phyloP scores from a whole-genome alignment of 2,888 invertebrate species.

The Cerastoderma edule region DNA sequence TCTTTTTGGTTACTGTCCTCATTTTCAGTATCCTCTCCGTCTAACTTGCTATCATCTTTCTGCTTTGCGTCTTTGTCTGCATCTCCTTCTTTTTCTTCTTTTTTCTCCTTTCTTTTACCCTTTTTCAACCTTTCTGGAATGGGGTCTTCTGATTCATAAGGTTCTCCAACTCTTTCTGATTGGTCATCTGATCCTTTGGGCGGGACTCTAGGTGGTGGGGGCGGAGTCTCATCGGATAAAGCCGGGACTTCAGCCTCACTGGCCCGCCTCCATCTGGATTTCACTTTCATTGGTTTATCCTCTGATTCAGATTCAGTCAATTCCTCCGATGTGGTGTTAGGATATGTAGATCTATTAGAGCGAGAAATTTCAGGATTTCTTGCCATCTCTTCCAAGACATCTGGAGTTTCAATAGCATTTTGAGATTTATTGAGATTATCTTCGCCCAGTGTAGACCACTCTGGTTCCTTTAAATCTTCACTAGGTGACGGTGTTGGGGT shows the following conservation, averaged over 20 bases:
- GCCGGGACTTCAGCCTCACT: slow-evolving; percentile 74
- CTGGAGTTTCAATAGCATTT: too few species aligned
- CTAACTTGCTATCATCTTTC: too few species aligned
- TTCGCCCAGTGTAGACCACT: slow-evolving; percentile 15
- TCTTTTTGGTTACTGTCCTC: slow-evolving; percentile 14
- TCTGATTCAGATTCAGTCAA: slow-evolving; percentile 7
- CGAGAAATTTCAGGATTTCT: too few species aligned
- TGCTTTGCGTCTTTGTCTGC: neutral
- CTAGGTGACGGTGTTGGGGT: slow-evolving; percentile 25
- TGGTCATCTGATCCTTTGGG: slow-evolving; percentile 3
- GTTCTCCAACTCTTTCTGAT: slow-evolving; percentile 1
- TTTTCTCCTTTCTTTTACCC: neutral
- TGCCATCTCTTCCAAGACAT: too few species aligned
- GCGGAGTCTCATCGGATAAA: slow-evolving; percentile 42
- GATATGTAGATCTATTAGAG: too few species aligned
- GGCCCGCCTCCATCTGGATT: slow-evolving; percentile 76
- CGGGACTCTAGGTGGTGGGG: slow-evolving; percentile 14
- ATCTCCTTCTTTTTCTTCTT: neutral
- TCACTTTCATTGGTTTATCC: slow-evolving; percentile 71
- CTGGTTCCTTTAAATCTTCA: slow-evolving; percentile 14
- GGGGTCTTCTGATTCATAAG: slow-evolving; percentile 15
- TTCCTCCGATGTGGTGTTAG: neutral
- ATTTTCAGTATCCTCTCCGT: slow-evolving; percentile 27
- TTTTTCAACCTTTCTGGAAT: too few species aligned
- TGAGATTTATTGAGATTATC: neutral